phyloP scores from a whole-genome alignment of 2,888 invertebrate species.

The Troilus luridus region DNA sequence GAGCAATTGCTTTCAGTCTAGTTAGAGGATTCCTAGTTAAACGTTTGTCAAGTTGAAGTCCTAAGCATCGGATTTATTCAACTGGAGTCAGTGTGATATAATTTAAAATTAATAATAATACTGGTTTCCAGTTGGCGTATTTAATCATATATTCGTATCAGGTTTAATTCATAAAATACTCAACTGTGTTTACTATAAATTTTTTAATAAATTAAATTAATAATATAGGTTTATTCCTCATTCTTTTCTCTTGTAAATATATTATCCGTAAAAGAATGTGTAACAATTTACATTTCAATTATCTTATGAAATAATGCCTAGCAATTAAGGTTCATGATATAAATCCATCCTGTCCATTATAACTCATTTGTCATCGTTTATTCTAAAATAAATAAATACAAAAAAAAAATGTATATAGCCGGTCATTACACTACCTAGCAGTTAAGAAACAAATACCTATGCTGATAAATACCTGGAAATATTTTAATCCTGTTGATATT shows the following conservation, averaged over 20 bases:
- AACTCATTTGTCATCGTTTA: not conserved
- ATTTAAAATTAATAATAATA: too few relatives aligned
- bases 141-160: too few relatives aligned
- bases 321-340: not conserved
- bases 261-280: not conserved
- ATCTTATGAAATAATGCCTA: not conserved
- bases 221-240: too few relatives aligned
- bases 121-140: too few relatives aligned
- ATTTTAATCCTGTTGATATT: slow-evolving; percentile 52
- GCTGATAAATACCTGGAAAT: slow-evolving; percentile 28
- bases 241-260: not conserved
- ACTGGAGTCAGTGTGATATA: too few relatives aligned
- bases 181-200: too few relatives aligned
- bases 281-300: not conserved
- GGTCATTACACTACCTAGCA: not conserved
- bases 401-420: not conserved
- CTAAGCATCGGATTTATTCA: too few relatives aligned
- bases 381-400: not conserved
- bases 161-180: too few relatives aligned
- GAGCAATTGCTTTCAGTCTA: too few relatives aligned
- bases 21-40: too few relatives aligned
- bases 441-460: not conserved
- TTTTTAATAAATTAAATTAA: too few relatives aligned
- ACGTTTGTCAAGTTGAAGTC: too few relatives aligned
- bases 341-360: not conserved